Percentiles rank a stretch among this genome's conserved stretches.
These are phyloP conservation scores for Pseudorhombus dupliciocellatus DNA, from an alignment of 2,113 vertebrate genomes.

Conservation along the genomic window DNA sequence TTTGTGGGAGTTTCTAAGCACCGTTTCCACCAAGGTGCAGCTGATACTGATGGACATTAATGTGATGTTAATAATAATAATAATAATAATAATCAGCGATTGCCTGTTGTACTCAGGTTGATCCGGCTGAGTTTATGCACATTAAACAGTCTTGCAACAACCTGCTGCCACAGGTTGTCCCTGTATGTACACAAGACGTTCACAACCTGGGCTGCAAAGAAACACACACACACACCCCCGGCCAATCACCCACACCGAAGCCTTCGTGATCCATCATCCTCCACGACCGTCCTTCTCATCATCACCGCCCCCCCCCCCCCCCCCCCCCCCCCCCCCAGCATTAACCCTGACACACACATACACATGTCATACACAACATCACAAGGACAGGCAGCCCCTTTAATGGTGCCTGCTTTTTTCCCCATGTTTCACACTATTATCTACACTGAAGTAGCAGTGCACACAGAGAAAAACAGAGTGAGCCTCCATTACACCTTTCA, in stretches of 20 bases:
- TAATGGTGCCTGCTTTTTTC: constrained; percentile 42
- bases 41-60: constrained; percentile 5
- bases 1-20: neutral
- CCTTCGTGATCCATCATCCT: constrained; percentile 63
- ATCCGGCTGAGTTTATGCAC: constrained; percentile 21
- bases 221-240: constrained; percentile 27
- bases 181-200: neutral
- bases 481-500: constrained; percentile 48
- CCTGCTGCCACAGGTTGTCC: constrained; percentile 20
- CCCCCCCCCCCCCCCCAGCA: constrained; percentile 39
- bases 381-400: constrained; percentile 16
- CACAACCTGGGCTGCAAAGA: neutral
- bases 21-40: neutral
- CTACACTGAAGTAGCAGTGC: constrained; percentile 40
- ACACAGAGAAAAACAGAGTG: constrained; percentile 35
- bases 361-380: constrained; percentile 33
- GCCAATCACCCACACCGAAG: constrained; percentile 47
- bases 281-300: constrained; percentile 53
- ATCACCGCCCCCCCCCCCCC: constrained; percentile 32
- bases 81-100: no score
- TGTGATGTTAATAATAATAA: constrained; percentile 15
- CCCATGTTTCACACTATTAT: constrained; percentile 37
- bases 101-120: constrained; percentile 33
- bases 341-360: constrained; percentile 1
- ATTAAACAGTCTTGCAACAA: constrained; percentile 13